These are phyloP conservation scores for Columba livia DNA, from an alignment of 2,113 vertebrate genomes.

Conservation along the genomic window DNA sequence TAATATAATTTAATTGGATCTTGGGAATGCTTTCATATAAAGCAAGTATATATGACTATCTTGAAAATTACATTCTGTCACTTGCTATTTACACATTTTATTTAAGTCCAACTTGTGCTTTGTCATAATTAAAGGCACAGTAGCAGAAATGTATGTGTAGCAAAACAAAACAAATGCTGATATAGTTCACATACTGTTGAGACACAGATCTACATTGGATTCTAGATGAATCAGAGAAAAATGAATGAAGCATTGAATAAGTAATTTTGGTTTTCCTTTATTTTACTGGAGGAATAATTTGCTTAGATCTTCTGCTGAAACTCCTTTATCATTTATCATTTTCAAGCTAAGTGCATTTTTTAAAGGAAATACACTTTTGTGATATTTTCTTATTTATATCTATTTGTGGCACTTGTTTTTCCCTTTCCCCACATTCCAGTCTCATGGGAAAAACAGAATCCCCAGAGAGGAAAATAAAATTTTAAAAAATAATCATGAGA, in stretches of 20 bases:
- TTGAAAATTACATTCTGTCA: background rate
- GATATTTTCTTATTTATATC: background rate
- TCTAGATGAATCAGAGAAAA: background rate
- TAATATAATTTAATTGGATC: slow-evolving; percentile 10
- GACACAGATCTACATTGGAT: background rate
- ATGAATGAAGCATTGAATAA: background rate
- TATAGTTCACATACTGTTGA: background rate
- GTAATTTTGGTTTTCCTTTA: background rate
- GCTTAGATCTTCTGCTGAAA: background rate
- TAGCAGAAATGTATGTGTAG: background rate
- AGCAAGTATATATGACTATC: background rate
- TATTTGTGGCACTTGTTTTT: background rate
- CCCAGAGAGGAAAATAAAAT: accelerated
- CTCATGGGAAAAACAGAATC: background rate
- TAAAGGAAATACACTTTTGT: background rate
- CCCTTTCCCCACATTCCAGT: background rate
- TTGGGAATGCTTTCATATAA: background rate
- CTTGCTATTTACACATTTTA: background rate
- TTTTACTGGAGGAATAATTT: background rate
- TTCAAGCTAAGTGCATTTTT: background rate
- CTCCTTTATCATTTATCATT: background rate
- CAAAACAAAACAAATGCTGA: background rate
- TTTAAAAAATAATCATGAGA: background rate
- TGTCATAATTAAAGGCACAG: background rate
- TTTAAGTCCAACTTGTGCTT: background rate